Conservation (phyloP, 2,888 invertebrate genomes). For the Aporophyla lueneburgensis region DNA sequence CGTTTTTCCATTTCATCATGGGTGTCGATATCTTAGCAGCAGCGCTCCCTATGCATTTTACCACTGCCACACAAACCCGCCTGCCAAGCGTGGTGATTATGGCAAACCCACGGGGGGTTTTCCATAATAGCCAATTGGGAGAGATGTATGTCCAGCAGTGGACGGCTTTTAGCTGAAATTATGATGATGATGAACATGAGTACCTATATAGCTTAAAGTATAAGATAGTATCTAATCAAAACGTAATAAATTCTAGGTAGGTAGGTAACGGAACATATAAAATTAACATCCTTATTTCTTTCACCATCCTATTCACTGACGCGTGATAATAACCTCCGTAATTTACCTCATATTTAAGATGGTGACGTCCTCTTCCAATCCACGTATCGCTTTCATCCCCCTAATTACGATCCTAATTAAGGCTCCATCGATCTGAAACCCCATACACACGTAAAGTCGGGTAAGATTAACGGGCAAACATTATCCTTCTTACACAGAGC, state of each 20-base stretch:
- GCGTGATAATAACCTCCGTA: not conserved
- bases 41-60: no score
- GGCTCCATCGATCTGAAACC: conserved; percentile 35
- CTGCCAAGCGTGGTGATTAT: no score
- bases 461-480: conserved; percentile 51
- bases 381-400: conserved; percentile 22
- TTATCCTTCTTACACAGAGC: conserved; percentile 57
- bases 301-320: not conserved
- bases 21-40: no score
- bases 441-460: conserved; percentile 15
- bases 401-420: conserved; percentile 50
- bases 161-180: no score
- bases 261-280: not conserved
- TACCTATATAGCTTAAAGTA: not conserved
- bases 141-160: no score
- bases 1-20: no score
- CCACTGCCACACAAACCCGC: no score
- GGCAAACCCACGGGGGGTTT: no score
- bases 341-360: conserved; percentile 13
- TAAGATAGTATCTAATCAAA: not conserved
- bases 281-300: not conserved
- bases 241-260: not conserved
- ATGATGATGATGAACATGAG: not conserved
- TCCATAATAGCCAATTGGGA: no score
- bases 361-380: conserved; percentile 19